Evolutionary conservation across 2,113 vertebrate genomes (phyloP).

Genomic region (Ascaphus truei): DNA sequence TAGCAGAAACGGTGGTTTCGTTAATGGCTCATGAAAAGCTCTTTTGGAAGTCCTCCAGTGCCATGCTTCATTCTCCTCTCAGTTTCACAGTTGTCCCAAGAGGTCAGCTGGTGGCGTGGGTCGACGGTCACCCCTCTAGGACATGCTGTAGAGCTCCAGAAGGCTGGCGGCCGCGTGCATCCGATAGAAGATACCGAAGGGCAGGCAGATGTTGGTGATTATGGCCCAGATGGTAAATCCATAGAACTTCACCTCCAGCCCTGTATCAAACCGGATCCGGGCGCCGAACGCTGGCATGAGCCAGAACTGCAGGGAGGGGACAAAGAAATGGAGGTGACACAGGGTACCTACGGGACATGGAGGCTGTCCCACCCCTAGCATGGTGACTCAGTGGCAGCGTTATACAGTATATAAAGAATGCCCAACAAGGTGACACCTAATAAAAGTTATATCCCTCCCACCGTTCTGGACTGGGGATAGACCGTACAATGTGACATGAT

Average conservation of each 20-base stretch:
- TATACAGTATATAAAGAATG: background rate
- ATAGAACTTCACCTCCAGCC: conserved; percentile 59
- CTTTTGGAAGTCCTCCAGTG: too few relatives aligned
- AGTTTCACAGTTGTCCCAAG: too few relatives aligned
- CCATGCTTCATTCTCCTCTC: too few relatives aligned
- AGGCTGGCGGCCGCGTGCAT: conserved; percentile 76
- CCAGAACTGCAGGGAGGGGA: conserved; percentile 60
- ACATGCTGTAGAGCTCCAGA: conserved; percentile 64
- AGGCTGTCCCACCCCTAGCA: background rate
- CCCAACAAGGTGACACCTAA: too few relatives aligned
- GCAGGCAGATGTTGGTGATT: conserved; percentile 68
- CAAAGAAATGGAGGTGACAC: background rate
- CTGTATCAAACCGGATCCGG: conserved; percentile 67
- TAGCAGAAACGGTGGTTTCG: too few relatives aligned
- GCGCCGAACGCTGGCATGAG: conserved; percentile 76
- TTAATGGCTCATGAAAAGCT: too few relatives aligned
- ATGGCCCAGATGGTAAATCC: conserved; percentile 59
- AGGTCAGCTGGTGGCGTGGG: too few relatives aligned
- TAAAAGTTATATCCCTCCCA: too few relatives aligned
- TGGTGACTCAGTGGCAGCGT: background rate
- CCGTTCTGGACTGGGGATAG: too few relatives aligned
- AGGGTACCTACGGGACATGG: too few relatives aligned
- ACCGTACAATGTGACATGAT: too few relatives aligned
- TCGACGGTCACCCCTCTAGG: conserved; percentile 38
- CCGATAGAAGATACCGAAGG: conserved; percentile 74